phyloP scores from a whole-genome alignment of 1,140 invertebrate species.

The Teleopsis dalmanni region DNA sequence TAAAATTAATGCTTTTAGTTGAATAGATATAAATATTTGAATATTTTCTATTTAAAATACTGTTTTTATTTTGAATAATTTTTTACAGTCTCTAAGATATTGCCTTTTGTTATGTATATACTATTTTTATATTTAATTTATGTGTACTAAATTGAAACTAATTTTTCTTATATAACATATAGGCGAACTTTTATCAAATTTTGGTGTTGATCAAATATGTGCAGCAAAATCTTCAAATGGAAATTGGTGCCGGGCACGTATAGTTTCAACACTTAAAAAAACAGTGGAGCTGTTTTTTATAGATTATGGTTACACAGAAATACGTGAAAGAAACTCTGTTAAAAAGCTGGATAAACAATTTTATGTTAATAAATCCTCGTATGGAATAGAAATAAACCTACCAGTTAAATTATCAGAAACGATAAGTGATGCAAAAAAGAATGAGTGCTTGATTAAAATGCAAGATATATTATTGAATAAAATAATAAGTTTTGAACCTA shows the following conservation, averaged over 20 bases:
- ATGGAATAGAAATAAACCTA: conserved; percentile 48
- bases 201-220: conserved; percentile 47
- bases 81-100: too few species aligned
- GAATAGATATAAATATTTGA: too few species aligned
- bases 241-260: conserved; percentile 62
- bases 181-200: conserved; percentile 22
- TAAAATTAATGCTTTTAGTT: too few species aligned
- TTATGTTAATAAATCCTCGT: conserved; percentile 44
- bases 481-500: conserved; percentile 32
- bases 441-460: too few species aligned
- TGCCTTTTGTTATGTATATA: too few species aligned
- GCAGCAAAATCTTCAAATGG: conserved; percentile 53
- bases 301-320: conserved; percentile 71
- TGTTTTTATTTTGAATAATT: too few species aligned
- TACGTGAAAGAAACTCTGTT: conserved; percentile 45
- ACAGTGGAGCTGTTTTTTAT: conserved; percentile 56
- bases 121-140: too few species aligned
- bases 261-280: conserved; percentile 41
- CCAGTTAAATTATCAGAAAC: too few species aligned
- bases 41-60: too few species aligned
- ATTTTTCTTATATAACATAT: neutral
- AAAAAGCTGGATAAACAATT: conserved; percentile 51
- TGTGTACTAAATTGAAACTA: too few species aligned
- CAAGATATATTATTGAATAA: too few species aligned
- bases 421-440: too few species aligned